Percentiles rank a stretch among this genome's conserved stretches.
phyloP scores from a whole-genome alignment of 30 jellyfish, hydroid and myxozoan genomes.

The Clytia hemisphaerica region DNA sequence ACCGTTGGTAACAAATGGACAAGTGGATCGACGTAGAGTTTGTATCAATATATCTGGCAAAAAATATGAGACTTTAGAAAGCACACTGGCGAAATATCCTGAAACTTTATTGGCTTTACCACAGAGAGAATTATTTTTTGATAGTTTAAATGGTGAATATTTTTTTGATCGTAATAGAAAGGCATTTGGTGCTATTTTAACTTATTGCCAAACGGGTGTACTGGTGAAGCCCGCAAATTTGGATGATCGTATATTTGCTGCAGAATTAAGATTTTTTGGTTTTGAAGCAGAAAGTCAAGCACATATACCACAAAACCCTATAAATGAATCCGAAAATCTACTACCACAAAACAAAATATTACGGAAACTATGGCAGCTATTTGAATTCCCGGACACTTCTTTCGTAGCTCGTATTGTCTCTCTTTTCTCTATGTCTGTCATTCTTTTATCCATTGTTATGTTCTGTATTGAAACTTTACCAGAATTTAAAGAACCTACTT shows the following conservation, averaged over 20 bases:
- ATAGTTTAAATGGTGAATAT: conserved; percentile 59
- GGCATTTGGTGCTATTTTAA: conserved; percentile 82
- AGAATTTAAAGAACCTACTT: conserved; percentile 55
- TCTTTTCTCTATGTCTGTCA: conserved; percentile 72
- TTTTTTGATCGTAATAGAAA: conserved; percentile 90
- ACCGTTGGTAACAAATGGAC: conserved; percentile 28
- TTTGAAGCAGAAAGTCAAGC: conserved; percentile 83
- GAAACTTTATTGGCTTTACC: conserved; percentile 82
- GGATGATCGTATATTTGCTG: conserved; percentile 87
- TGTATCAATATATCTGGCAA: conserved; percentile 76
- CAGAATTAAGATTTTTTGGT: conserved; percentile 91
- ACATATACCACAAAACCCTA: conserved; percentile 50
- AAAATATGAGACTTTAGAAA: conserved; percentile 68
- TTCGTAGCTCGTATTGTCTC: conserved; percentile 65
- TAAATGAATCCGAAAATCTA: conserved; percentile 31
- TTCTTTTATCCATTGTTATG: conserved; percentile 73
- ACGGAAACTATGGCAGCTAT: conserved; percentile 64
- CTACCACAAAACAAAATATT: conserved; percentile 56
- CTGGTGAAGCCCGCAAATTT: conserved; percentile 74
- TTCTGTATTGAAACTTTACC: conserved; percentile 93
- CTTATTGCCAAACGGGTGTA: conserved; percentile 92
- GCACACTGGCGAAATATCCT: conserved; percentile 82
- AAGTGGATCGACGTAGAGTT: conserved; percentile 23
- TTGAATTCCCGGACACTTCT: conserved; percentile 90
- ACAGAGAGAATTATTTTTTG: conserved; percentile 70